Evolutionary conservation across 2,888 invertebrate species (phyloP).

Genomic region (Portevinia maculata): DNA sequence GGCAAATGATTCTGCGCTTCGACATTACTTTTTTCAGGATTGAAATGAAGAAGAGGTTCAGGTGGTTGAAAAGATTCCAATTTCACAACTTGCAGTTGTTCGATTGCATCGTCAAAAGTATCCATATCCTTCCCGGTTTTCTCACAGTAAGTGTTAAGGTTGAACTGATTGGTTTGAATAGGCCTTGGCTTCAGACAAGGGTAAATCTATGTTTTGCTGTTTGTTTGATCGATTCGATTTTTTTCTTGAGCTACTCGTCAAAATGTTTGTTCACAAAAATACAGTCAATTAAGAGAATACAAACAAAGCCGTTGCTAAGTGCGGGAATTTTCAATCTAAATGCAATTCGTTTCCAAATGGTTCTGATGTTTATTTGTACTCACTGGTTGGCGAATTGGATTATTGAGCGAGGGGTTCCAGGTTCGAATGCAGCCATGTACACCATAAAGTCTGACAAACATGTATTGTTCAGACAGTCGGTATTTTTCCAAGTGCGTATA

Average conservation of each 20-base stretch:
- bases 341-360: too few species aligned
- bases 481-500: too few species aligned
- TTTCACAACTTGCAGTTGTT: not conserved
- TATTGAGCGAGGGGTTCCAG: too few species aligned
- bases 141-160: not conserved
- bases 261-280: not conserved
- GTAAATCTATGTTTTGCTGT: not conserved
- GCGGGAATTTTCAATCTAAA: not conserved
- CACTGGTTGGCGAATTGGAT: not conserved
- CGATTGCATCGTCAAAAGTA: constrained; percentile 2
- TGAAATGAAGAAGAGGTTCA: constrained; percentile 24
- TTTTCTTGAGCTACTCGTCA: not conserved
- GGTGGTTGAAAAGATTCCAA: not conserved
- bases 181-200: not conserved
- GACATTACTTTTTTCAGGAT: not conserved
- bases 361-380: too few species aligned
- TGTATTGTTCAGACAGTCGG: too few species aligned
- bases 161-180: constrained; percentile 3
- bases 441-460: too few species aligned
- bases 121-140: not conserved
- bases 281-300: not conserved
- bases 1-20: constrained; percentile 82
- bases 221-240: constrained; percentile 48
- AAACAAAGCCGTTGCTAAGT: not conserved
- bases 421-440: too few species aligned